These are phyloP conservation scores for Osmoderma eremita DNA, from an alignment of 2,888 invertebrate species.

Conservation along the genomic window DNA sequence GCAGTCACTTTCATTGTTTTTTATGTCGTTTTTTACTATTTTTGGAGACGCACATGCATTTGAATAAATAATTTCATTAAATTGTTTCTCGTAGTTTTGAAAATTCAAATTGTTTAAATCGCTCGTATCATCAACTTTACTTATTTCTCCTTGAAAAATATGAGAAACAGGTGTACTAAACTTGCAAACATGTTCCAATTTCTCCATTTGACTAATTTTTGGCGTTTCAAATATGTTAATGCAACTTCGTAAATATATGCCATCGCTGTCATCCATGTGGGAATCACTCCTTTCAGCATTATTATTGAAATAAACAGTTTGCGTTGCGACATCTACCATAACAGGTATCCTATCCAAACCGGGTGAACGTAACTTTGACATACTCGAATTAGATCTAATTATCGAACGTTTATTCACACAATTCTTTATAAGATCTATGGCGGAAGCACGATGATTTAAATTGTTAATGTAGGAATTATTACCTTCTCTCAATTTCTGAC, in stretches of 20 bases:
- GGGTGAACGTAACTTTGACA: conserved; percentile 51
- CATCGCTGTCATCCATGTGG: not conserved
- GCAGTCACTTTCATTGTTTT: conserved; percentile 49
- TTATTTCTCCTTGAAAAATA: not conserved
- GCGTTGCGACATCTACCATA: conserved; percentile 45
- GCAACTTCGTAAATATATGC: conserved; percentile 31
- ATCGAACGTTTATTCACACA: not conserved
- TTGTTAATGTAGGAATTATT: conserved; percentile 29
- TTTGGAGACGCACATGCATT: conserved; percentile 15
- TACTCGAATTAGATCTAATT: conserved; percentile 49
- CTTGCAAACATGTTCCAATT: conserved; percentile 1
- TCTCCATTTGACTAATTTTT: conserved; percentile 38
- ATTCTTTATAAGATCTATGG: not conserved
- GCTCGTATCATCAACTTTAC: not conserved
- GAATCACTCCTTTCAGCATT: not conserved
- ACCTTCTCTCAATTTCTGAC: not conserved
- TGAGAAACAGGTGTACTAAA: conserved; percentile 2
- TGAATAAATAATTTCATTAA: conserved; percentile 42
- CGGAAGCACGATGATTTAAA: conserved; percentile 6
- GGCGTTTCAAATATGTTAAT: conserved; percentile 44
- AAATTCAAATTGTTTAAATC: not conserved
- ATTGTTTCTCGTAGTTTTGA: conserved; percentile 36
- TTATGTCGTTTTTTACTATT: conserved; percentile 18
- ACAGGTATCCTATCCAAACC: conserved; percentile 49
- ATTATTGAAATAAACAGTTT: conserved; percentile 39